phyloP scores from a whole-genome alignment of 2,888 invertebrate genomes.

The Dichetophora obliterata region DNA sequence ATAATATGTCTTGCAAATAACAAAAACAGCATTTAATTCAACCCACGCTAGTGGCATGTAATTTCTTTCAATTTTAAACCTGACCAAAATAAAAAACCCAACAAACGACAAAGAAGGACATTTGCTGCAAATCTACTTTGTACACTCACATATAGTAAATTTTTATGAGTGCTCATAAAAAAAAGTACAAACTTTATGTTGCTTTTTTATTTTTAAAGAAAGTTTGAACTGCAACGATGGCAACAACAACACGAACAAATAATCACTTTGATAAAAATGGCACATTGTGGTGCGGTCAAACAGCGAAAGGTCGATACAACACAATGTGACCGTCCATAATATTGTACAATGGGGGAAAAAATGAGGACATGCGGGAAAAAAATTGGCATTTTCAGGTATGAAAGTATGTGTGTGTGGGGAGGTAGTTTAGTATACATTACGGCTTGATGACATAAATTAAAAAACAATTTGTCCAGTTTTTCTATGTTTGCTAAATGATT shows the following conservation, averaged over 20 bases:
- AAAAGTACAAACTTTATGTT: conserved; percentile 8
- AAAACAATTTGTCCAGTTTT: conserved; percentile 53
- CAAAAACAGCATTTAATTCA: too few species aligned
- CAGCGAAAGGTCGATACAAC: conserved; percentile 9
- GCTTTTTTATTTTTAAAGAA: conserved; percentile 45
- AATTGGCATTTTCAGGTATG: background rate
- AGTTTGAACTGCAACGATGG: conserved; percentile 47
- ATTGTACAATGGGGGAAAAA: background rate
- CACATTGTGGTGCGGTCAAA: conserved; percentile 35
- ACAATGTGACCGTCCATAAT: background rate
- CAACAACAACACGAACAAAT: conserved; percentile 43
- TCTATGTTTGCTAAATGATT: conserved; percentile 37
- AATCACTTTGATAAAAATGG: conserved; percentile 39
- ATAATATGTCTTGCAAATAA: too few species aligned
- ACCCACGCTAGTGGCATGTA: background rate
- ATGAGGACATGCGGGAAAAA: conserved; percentile 3
- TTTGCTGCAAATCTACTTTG: conserved; percentile 24
- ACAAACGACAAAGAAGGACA: conserved; percentile 3
- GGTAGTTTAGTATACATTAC: conserved; percentile 31
- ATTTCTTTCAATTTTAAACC: conserved; percentile 17
- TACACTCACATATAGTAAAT: conserved; percentile 49
- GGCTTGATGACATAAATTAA: conserved; percentile 55
- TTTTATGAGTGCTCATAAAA: conserved; percentile 57
- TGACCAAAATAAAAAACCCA: background rate
- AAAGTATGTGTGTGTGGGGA: background rate